Evolutionary conservation across 2,113 vertebrate species (phyloP), one percentile per base, ranked within the genome.

Genomic region (Otus sunia): DNA sequence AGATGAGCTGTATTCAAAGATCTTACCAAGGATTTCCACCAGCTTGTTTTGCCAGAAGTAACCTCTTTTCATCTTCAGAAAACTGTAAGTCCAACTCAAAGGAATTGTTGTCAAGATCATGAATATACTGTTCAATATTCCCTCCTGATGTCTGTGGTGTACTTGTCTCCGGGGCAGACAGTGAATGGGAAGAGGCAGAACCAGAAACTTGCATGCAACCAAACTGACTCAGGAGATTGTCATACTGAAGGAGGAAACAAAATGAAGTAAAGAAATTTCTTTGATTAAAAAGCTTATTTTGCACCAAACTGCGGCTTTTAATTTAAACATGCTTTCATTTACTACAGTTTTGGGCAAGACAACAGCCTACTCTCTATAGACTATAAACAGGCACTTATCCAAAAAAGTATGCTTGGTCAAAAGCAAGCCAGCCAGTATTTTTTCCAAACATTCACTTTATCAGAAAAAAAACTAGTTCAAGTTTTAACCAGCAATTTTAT

Each of bases 211-310:
- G 99, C 99, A 99, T 99, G 96, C 99, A 99, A 97, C 99, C 99
- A 96, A 99, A 99, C 97, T 99, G 99, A 98, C 99, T 99, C 97
- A 99, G 98, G 92, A 99, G 99, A 97, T 99, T 99, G 96, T 99
- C 99, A 17, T 99, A 99, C 99, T 99, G 88, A 43, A 83, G 71
- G 55, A 92, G 62, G 81, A 90, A 96, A 90, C 71, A 90, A 95
- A 94, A 91, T 20, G 6, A 84, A 77, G 59, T 36, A 37, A 75
- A 88, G 55, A 86, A 34, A 59, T n/a, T 58, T 62, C 39, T 71
- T 81, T 69, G 17, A 81, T 59, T 92, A 83, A 85, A 89, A 94
- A 53, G 13, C 21, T 82, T 69, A 68, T 55, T 92, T 95, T 87
- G 55, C 41, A 73, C 20, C 86, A 53, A 89, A 72, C 8, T 29